Conservation (phyloP, 2,797 vertebrate species). For the Argentina silus region DNA sequence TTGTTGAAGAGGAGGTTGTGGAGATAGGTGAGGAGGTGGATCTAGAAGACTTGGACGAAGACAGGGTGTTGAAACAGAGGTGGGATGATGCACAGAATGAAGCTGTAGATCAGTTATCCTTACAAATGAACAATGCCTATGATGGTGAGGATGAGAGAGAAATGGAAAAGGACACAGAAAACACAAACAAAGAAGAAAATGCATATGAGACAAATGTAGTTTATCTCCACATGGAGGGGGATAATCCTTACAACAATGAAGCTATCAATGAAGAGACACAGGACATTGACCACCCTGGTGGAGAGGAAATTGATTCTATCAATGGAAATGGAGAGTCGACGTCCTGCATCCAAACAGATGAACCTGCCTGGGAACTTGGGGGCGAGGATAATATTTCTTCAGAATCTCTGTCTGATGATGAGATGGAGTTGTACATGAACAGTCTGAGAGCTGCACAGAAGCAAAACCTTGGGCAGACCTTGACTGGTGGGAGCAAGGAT, state of each 20-base stretch:
- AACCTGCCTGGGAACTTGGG: constrained; percentile 31
- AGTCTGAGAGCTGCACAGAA: constrained; percentile 68
- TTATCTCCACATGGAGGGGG: constrained; percentile 13
- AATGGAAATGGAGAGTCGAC: constrained; percentile 1
- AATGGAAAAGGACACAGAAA: constrained; percentile 12
- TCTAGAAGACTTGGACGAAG: constrained; percentile 18
- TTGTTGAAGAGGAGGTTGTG: neutral
- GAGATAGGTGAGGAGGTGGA: neutral
- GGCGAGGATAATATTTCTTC: constrained; percentile 49
- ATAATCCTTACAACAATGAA: constrained; percentile 6
- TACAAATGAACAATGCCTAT: constrained; percentile 34
- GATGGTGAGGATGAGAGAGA: constrained; percentile 12
- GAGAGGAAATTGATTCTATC: neutral
- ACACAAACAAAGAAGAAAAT: constrained; percentile 22
- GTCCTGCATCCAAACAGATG: constrained; percentile 2
- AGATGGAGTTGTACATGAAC: constrained; percentile 77
- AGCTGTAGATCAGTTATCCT: constrained; percentile 29
- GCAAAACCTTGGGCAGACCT: constrained; percentile 25
- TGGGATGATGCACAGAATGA: constrained; percentile 33
- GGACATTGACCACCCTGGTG: neutral
- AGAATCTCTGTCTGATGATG: constrained; percentile 75
- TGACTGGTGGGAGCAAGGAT: constrained; percentile 37
- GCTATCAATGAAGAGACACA: constrained; percentile 20
- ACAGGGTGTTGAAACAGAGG: constrained; percentile 20
- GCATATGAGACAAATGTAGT: constrained; percentile 21